Conservation (phyloP, 2,113 vertebrate species). For the Notechis scutatus region DNA sequence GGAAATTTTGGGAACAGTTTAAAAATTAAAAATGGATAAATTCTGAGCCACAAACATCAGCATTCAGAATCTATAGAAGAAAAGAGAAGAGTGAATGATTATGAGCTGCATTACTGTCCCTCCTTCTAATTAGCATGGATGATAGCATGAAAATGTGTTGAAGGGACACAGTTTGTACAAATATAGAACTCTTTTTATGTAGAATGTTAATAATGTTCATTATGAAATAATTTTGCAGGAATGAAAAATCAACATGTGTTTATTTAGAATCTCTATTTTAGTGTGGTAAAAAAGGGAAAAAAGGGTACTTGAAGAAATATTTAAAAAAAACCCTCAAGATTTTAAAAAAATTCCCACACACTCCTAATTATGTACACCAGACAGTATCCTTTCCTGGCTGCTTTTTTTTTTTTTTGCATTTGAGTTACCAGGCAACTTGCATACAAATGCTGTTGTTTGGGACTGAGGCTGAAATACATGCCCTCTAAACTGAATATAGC, state of each 20-base stretch:
- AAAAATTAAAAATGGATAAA: not conserved
- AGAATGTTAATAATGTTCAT: not conserved
- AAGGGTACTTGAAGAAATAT: not conserved
- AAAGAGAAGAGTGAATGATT: not conserved
- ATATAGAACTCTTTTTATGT: not conserved
- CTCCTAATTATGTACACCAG: constrained; percentile 10
- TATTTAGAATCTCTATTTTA: not conserved
- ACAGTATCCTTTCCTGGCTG: constrained; percentile 42
- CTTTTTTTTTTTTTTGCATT: constrained; percentile 9
- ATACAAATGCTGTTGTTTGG: constrained; percentile 52
- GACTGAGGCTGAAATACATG: constrained; percentile 46
- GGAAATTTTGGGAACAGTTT: not conserved
- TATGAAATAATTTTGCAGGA: not conserved
- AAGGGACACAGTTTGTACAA: not conserved
- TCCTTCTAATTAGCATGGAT: constrained; percentile 2
- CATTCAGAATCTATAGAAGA: not conserved
- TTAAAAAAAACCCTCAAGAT: not conserved
- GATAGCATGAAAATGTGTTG: not conserved
- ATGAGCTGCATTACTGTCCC: constrained; percentile 34
- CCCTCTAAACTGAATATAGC: constrained; percentile 58
- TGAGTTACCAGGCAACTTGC: constrained; percentile 44
- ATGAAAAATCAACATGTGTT: not conserved
- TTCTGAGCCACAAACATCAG: not conserved
- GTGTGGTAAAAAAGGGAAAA: not conserved
- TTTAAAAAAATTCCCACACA: not conserved